phyloP scores from a whole-genome alignment of 2,888 invertebrate species.

The Globia sparganii region DNA sequence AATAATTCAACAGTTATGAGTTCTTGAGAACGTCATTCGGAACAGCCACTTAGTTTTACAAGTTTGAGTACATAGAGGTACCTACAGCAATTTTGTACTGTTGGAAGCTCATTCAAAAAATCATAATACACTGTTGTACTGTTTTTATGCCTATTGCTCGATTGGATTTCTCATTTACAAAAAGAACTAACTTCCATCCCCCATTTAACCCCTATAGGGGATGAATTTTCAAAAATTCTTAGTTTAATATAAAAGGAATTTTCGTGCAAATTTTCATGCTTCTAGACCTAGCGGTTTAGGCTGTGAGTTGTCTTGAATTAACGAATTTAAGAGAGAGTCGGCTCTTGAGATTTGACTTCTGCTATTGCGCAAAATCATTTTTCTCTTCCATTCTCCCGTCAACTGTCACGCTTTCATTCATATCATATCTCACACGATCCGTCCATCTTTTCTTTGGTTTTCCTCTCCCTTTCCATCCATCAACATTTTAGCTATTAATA shows the following conservation, averaged over 20 bases:
- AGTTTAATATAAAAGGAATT: neutral
- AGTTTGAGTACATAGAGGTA: neutral
- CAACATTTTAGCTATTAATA: neutral
- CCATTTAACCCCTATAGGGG: neutral
- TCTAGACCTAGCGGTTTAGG: too few species aligned
- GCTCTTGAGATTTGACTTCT: neutral
- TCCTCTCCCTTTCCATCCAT: neutral
- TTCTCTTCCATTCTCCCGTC: neutral
- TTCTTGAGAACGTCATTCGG: conserved; percentile 8
- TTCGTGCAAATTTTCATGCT: neutral
- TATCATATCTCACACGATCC: neutral
- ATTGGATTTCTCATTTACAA: neutral
- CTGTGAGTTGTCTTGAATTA: neutral
- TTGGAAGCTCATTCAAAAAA: neutral
- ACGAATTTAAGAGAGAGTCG: neutral
- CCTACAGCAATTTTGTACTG: conserved; percentile 6
- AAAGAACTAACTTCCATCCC: neutral
- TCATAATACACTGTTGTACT: neutral
- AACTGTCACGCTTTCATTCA: neutral
- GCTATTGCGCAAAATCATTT: neutral
- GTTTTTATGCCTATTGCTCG: neutral
- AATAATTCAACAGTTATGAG: conserved; percentile 33
- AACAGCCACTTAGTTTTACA: conserved; percentile 32
- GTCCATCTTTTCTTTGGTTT: neutral
- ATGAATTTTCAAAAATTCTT: neutral